These are phyloP conservation scores for Apotomis turbidana DNA, from an alignment of 2,888 invertebrate species.

Conservation along the genomic window DNA sequence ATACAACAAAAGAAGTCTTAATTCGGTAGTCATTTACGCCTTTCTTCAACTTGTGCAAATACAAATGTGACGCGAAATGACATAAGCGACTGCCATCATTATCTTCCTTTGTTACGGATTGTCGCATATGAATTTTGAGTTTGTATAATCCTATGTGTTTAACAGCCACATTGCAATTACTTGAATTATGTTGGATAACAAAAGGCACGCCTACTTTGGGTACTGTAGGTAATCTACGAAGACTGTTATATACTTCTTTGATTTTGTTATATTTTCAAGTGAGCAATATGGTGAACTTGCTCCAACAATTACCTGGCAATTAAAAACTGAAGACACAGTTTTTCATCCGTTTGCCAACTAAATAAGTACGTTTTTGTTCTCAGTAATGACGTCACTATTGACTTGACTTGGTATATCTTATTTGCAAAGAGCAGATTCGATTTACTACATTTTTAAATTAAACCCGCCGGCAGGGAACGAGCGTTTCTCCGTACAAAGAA, in stretches of 20 bases:
- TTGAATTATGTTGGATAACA: background rate
- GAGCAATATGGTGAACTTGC: no score
- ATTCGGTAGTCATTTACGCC: background rate
- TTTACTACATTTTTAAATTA: no score
- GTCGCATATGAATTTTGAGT: background rate
- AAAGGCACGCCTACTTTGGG: constrained; percentile 2
- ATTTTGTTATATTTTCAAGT: background rate
- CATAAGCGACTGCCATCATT: background rate
- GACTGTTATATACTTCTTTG: background rate
- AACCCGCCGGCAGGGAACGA: no score
- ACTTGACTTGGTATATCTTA: no score
- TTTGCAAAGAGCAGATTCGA: no score
- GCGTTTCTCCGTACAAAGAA: background rate
- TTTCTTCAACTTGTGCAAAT: background rate
- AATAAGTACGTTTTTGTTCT: no score
- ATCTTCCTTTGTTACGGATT: background rate
- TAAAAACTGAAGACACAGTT: no score
- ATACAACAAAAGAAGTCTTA: background rate
- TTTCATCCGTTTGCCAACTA: no score
- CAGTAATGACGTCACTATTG: no score
- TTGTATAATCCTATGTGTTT: constrained; percentile 3
- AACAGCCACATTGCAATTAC: background rate
- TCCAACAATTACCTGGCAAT: no score
- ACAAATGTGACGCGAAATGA: background rate
- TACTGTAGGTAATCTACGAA: background rate